Conservation (phyloP, 1,140 invertebrate genomes). For the Drosophila tropicalis region DNA sequence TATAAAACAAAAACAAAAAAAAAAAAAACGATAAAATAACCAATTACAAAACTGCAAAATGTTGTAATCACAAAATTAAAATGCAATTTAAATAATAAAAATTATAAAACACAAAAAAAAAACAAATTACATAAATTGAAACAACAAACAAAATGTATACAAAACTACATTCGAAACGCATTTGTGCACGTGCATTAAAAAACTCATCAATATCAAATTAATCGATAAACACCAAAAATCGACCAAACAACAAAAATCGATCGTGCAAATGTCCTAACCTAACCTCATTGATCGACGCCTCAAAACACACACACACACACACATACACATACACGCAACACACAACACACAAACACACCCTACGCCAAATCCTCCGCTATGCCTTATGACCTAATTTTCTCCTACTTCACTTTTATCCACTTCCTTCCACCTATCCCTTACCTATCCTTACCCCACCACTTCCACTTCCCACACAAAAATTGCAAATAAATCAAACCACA, state of each 20-base stretch:
- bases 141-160: constrained; percentile 71
- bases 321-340: constrained; percentile 22
- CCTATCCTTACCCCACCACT: not conserved
- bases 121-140: constrained; percentile 41
- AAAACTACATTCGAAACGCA: constrained; percentile 73
- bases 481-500: constrained; percentile 59
- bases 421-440: not conserved
- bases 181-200: constrained; percentile 69
- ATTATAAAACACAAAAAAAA: constrained; percentile 45
- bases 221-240: constrained; percentile 46
- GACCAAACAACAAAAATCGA: constrained; percentile 42
- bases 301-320: constrained; percentile 20
- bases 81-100: constrained; percentile 33
- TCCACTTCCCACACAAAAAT: constrained; percentile 32
- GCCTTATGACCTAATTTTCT: constrained; percentile 8
- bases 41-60: constrained; percentile 39
- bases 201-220: constrained; percentile 39
- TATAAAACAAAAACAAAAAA: constrained; percentile 12
- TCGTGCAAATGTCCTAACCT: constrained; percentile 42
- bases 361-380: constrained; percentile 54
- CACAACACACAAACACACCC: constrained; percentile 22
- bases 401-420: constrained; percentile 23
- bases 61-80: not conserved
- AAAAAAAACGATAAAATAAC: constrained; percentile 33
- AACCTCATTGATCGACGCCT: constrained; percentile 23